These are phyloP conservation scores for Bostrychus sinensis DNA, from an alignment of 2,113 vertebrate genomes.

Conservation along the genomic window DNA sequence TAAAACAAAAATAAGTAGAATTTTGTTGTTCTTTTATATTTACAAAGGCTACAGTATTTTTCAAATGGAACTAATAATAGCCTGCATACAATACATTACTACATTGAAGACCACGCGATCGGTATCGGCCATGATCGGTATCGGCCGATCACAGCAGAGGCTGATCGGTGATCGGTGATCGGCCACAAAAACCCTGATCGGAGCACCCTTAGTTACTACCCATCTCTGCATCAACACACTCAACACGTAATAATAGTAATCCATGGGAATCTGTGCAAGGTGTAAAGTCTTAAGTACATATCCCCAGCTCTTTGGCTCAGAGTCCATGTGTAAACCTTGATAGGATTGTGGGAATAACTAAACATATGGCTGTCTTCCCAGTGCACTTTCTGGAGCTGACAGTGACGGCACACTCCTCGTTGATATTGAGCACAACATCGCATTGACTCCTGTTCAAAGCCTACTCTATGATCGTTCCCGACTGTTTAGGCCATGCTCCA, in stretches of 20 bases:
- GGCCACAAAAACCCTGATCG: too few relatives aligned
- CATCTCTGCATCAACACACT: too few relatives aligned
- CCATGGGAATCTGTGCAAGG: not conserved
- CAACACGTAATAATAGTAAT: not conserved
- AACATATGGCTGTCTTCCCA: not conserved
- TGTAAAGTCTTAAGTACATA: not conserved
- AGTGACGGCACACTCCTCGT: slow-evolving; percentile 10
- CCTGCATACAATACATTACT: too few relatives aligned
- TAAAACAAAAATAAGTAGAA: too few relatives aligned
- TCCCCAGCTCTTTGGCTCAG: not conserved
- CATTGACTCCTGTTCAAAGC: not conserved
- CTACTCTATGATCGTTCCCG: slow-evolving; percentile 11
- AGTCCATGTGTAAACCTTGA: not conserved
- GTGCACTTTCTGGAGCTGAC: slow-evolving; percentile 1
- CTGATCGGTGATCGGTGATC: too few relatives aligned
- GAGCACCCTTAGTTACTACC: too few relatives aligned
- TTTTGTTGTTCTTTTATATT: too few relatives aligned
- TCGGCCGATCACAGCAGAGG: too few relatives aligned
- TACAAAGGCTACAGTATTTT: too few relatives aligned
- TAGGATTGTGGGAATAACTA: not conserved
- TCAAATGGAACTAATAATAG: too few relatives aligned
- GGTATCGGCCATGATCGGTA: too few relatives aligned
- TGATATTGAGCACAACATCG: slow-evolving; percentile 9
- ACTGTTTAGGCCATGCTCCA: slow-evolving; percentile 26
- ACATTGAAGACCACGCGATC: too few relatives aligned